Conservation (phyloP, 1,140 invertebrate genomes). For the Monomorium pharaonis region DNA sequence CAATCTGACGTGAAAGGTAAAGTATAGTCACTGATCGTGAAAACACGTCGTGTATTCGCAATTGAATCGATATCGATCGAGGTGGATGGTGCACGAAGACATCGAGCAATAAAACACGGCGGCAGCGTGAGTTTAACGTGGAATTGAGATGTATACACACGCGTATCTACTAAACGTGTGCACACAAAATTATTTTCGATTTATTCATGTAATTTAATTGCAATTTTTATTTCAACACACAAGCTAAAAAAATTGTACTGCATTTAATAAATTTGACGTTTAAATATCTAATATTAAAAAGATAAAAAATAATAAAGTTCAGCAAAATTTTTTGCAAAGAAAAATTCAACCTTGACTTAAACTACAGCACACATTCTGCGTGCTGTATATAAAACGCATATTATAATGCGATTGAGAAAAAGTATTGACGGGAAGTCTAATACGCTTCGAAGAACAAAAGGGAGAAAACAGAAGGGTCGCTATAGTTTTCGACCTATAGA, state of each 20-base stretch:
- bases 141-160: constrained; percentile 59
- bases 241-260: not conserved
- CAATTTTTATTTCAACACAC: not conserved
- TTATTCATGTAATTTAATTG: not conserved
- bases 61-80: constrained; percentile 66
- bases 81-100: constrained; percentile 28
- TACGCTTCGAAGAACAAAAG: constrained; percentile 5
- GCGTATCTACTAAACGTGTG: too few species aligned
- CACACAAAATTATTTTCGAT: not conserved
- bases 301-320: not conserved
- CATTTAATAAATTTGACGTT: not conserved
- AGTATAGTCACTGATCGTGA: constrained; percentile 13
- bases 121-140: constrained; percentile 8
- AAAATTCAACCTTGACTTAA: not conserved
- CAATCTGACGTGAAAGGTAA: constrained; percentile 50
- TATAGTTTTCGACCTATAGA: constrained; percentile 64
- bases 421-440: not conserved
- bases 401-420: not conserved
- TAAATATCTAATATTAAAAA: not conserved
- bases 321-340: not conserved
- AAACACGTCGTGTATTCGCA: constrained; percentile 39
- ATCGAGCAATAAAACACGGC: constrained; percentile 30
- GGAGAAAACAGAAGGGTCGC: not conserved
- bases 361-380: not conserved
- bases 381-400: not conserved